phyloP scores from a whole-genome alignment of 2,113 vertebrate species.

The Anhinga anhinga region DNA sequence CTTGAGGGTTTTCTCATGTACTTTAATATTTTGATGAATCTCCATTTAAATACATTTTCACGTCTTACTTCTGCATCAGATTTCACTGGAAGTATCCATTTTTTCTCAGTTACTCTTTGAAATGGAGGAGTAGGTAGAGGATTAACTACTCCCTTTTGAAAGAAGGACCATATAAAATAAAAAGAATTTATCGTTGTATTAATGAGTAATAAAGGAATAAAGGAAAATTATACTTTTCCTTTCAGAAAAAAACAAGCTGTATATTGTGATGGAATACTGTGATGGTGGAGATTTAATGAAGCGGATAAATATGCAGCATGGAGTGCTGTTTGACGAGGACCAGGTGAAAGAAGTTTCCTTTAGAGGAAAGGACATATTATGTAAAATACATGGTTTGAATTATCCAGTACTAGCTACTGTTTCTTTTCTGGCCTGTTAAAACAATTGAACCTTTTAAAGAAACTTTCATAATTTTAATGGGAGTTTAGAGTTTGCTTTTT shows the following conservation, averaged over 20 bases:
- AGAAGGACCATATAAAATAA: neutral
- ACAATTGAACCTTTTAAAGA: neutral
- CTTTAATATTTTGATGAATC: neutral
- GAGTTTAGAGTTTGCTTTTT: neutral
- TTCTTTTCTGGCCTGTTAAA: neutral
- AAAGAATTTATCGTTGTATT: neutral
- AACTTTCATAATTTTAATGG: neutral
- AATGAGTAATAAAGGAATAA: neutral
- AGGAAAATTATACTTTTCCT: conserved; percentile 13
- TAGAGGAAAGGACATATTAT: neutral
- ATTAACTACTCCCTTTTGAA: neutral
- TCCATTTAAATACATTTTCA: neutral
- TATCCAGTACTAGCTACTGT: neutral
- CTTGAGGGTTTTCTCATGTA: neutral
- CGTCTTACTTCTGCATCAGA: neutral
- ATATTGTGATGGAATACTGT: conserved; percentile 94
- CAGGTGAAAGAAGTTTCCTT: conserved; percentile 76
- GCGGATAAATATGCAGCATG: conserved; percentile 82
- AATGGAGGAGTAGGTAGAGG: neutral
- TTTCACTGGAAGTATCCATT: neutral
- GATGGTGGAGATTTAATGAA: conserved; percentile 92
- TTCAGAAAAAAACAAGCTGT: conserved; percentile 81
- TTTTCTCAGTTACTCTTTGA: neutral
- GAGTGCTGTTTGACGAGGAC: conserved; percentile 83
- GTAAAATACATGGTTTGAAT: neutral